These are phyloP conservation scores for Microcebus tavaratra DNA, from an alignment of 2,113 vertebrate genomes.

Conservation along the genomic window DNA sequence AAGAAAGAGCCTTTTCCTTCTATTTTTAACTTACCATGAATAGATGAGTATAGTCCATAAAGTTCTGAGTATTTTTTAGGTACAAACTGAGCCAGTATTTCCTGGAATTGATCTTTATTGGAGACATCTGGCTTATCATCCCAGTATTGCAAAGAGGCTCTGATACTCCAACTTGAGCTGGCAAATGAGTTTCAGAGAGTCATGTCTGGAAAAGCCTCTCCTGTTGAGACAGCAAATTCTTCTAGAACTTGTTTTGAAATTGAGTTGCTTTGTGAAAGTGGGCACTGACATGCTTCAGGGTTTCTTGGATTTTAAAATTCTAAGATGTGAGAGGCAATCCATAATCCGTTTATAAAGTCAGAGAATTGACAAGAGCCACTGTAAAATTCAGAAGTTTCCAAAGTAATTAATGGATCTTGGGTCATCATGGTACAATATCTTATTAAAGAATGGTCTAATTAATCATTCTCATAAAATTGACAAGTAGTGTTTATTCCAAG, in stretches of 20 bases:
- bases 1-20: conserved; percentile 39
- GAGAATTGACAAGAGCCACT: conserved; percentile 28
- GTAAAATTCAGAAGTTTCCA: conserved; percentile 27
- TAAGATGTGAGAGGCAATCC: background rate
- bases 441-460: conserved; percentile 34
- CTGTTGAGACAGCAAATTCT: background rate
- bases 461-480: conserved; percentile 42
- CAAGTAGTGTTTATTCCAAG: conserved; percentile 39
- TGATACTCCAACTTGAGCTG: background rate
- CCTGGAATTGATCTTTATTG: conserved; percentile 39
- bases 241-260: conserved; percentile 32
- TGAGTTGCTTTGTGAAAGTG: background rate
- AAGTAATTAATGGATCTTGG: conserved; percentile 31
- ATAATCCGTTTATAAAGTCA: background rate
- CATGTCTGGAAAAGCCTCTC: conserved; percentile 16
- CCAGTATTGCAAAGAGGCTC: background rate
- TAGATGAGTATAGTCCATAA: background rate
- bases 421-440: background rate
- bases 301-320: conserved; percentile 23
- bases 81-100: conserved; percentile 35
- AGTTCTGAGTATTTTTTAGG: conserved; percentile 33
- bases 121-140: conserved; percentile 44
- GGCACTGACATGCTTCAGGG: background rate
- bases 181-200: conserved; percentile 25
- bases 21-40: conserved; percentile 17